Percentiles rank a stretch among this genome's conserved stretches.
Evolutionary conservation across 2,888 invertebrate genomes (phyloP).

Genomic region (Gymnosoma rotundatum): DNA sequence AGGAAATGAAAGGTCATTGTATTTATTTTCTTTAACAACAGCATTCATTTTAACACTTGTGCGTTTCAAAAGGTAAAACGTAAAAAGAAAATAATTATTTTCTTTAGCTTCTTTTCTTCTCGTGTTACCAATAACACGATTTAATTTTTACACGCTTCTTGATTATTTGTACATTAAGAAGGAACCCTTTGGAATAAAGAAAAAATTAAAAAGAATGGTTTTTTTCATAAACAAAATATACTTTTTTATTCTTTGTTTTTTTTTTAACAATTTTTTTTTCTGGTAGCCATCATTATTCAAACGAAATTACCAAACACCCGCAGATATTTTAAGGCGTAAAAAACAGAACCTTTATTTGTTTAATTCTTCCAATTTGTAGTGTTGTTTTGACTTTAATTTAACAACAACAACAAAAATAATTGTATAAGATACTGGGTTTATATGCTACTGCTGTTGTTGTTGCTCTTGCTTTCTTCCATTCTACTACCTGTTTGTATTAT

Average conservation of each 20-base stretch:
- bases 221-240: too few species aligned
- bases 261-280: neutral
- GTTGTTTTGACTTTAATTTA: slow-evolving; percentile 29
- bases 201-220: slow-evolving; percentile 36
- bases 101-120: slow-evolving; percentile 20
- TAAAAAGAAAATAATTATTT: neutral
- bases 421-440: neutral
- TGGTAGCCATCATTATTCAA: slow-evolving; percentile 42
- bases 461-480: neutral
- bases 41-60: slow-evolving; percentile 33
- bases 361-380: slow-evolving; percentile 15
- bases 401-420: too few species aligned
- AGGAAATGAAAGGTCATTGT: slow-evolving; percentile 43
- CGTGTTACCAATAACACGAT: slow-evolving; percentile 24
- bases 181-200: slow-evolving; percentile 18
- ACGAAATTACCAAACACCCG: slow-evolving; percentile 57
- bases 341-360: slow-evolving; percentile 58
- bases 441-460: neutral
- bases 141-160: slow-evolving; percentile 59
- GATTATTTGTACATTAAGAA: slow-evolving; percentile 38
- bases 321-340: slow-evolving; percentile 67
- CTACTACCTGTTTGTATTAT: slow-evolving; percentile 24
- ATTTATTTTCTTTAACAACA: slow-evolving; percentile 19
- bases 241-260: slow-evolving; percentile 31
- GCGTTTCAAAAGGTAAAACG: neutral